Evolutionary conservation across 1,140 invertebrate species (phyloP).

Genomic region (Drosophila sp.): DNA sequence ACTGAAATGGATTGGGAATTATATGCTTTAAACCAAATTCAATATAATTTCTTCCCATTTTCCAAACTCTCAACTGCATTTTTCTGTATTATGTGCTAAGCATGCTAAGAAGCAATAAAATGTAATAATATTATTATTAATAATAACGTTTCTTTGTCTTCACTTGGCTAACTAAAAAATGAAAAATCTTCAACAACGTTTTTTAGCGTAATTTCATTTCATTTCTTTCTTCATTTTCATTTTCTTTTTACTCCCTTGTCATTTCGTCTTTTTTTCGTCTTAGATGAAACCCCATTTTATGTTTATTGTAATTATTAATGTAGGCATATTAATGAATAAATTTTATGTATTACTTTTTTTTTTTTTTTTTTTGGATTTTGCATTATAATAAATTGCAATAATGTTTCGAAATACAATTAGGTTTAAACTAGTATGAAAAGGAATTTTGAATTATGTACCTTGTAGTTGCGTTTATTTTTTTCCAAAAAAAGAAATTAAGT

Average conservation of each 20-base stretch:
- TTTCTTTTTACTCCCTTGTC: background rate
- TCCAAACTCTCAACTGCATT: background rate
- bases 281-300: constrained; percentile 82
- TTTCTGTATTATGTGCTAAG: constrained; percentile 33
- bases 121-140: constrained; percentile 61
- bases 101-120: constrained; percentile 76
- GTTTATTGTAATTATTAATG: constrained; percentile 80
- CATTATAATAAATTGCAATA: constrained; percentile 50
- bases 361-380: constrained; percentile 25
- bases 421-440: constrained; percentile 65
- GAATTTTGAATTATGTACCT: constrained; percentile 43
- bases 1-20: constrained; percentile 1
- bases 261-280: constrained; percentile 56
- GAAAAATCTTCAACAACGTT: constrained; percentile 55
- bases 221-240: constrained; percentile 25
- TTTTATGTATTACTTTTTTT: constrained; percentile 21
- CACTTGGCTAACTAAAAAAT: constrained; percentile 76
- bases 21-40: background rate
- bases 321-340: constrained; percentile 57
- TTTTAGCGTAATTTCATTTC: constrained; percentile 40
- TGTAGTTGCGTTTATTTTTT: constrained; percentile 32
- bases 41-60: background rate
- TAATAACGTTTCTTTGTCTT: constrained; percentile 52
- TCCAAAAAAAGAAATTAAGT: constrained; percentile 34
- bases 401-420: constrained; percentile 74